These are phyloP conservation scores for Planococcus citri DNA, from an alignment of 1,140 invertebrate species.

Conservation along the genomic window DNA sequence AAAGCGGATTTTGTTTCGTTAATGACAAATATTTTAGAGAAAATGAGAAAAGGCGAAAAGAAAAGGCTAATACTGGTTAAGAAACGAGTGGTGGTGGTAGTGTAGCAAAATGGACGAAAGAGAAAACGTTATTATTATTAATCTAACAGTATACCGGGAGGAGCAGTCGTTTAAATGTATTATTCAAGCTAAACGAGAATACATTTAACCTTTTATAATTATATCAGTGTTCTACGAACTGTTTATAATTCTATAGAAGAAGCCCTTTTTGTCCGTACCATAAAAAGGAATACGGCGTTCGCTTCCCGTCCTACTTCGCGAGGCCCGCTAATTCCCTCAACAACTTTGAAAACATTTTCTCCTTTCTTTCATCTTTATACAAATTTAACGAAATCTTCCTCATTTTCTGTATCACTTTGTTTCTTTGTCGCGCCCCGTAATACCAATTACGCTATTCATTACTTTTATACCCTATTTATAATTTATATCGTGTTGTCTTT, in stretches of 20 bases:
- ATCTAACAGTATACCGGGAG: slow-evolving; percentile 4
- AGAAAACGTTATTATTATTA: slow-evolving; percentile 4
- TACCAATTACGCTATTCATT: slow-evolving; percentile 19
- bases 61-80: neutral
- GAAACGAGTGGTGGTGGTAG: neutral
- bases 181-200: slow-evolving; percentile 19
- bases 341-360: slow-evolving; percentile 18
- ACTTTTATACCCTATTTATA: slow-evolving; percentile 20
- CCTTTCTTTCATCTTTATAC: slow-evolving; percentile 19
- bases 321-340: slow-evolving; percentile 5
- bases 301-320: neutral
- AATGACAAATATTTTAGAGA: slow-evolving; percentile 3
- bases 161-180: slow-evolving; percentile 19
- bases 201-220: slow-evolving; percentile 21
- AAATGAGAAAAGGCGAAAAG: slow-evolving; percentile 3
- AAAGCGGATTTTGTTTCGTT: neutral
- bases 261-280: slow-evolving; percentile 15
- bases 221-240: slow-evolving; percentile 19
- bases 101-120: neutral
- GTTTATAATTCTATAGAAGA: slow-evolving; percentile 20
- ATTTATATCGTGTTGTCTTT: slow-evolving; percentile 20
- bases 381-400: slow-evolving; percentile 20
- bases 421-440: slow-evolving; percentile 19
- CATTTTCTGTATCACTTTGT: slow-evolving; percentile 20
- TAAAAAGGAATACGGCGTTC: slow-evolving; percentile 6